Evolutionary conservation across 30 jellyfish, hydroid and myxozoan genomes (phyloP).

Genomic region (Cassiopea andromeda): DNA sequence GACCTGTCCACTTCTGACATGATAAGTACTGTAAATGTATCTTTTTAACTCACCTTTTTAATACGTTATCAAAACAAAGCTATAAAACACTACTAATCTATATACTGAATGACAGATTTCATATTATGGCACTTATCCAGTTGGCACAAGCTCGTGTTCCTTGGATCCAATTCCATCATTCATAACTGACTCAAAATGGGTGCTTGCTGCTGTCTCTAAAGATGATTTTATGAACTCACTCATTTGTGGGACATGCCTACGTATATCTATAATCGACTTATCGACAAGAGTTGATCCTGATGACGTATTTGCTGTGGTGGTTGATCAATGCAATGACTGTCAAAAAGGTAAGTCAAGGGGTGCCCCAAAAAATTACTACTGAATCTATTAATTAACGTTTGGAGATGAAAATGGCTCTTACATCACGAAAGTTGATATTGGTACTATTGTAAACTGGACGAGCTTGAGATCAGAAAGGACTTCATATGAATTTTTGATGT

Average conservation of each 20-base stretch:
- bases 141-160: slow-evolving; percentile 88
- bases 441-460: no score
- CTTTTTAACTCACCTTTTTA: background rate
- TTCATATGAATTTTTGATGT: no score
- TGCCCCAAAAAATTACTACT: background rate
- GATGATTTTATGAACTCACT: slow-evolving; percentile 71
- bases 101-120: slow-evolving; percentile 67
- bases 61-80: background rate
- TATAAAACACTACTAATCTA: no score
- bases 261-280: slow-evolving; percentile 49
- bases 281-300: slow-evolving; percentile 42
- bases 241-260: slow-evolving; percentile 84
- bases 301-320: slow-evolving; percentile 63
- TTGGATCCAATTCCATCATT: slow-evolving; percentile 94
- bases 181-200: slow-evolving; percentile 69
- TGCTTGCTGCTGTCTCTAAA: slow-evolving; percentile 66
- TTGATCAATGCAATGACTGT: slow-evolving; percentile 85
- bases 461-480: no score
- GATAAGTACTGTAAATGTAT: no score
- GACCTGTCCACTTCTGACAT: no score
- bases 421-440: no score
- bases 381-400: background rate
- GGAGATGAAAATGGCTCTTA: no score
- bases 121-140: slow-evolving; percentile 86
- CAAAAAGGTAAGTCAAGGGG: slow-evolving; percentile 55